A percentile compares a stretch with the other conserved stretches of the same genome.
These are phyloP conservation scores for Drosophila neocordata DNA, from an alignment of 1,140 invertebrate species.

Conservation along the genomic window DNA sequence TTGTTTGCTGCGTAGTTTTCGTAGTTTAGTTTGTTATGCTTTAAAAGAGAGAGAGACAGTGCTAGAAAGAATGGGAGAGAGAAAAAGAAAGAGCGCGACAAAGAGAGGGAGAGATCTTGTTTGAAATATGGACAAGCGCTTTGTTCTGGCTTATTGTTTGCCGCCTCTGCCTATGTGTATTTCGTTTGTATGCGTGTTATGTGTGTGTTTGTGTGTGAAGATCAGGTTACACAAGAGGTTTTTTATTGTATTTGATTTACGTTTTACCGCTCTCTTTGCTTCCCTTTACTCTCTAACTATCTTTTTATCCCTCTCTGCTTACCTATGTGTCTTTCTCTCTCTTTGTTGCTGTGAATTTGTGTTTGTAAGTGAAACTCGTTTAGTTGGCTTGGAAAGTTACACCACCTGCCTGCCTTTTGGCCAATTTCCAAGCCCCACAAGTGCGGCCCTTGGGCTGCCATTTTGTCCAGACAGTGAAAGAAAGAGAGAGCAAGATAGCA, in stretches of 20 bases:
- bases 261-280: conserved; percentile 24
- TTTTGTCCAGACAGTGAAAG: conserved; percentile 49
- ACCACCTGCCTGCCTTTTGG: conserved; percentile 26
- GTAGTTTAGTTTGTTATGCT: conserved; percentile 51
- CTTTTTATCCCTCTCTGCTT: not conserved
- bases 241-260: conserved; percentile 18
- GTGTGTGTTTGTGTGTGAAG: conserved; percentile 40
- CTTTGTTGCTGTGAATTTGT: not conserved
- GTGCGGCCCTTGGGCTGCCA: conserved; percentile 56
- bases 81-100: not conserved
- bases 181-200: conserved; percentile 11
- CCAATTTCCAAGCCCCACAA: conserved; percentile 69
- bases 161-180: conserved; percentile 23
- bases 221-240: conserved; percentile 67
- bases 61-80: not conserved
- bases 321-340: too few relatives aligned
- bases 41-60: not conserved
- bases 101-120: conserved; percentile 58
- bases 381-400: conserved; percentile 41
- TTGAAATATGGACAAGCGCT: conserved; percentile 65
- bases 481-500: conserved; percentile 17
- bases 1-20: too few relatives aligned
- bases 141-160: conserved; percentile 63
- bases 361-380: conserved; percentile 39
- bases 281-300: conserved; percentile 3